Evolutionary conservation across 2,113 vertebrate species (phyloP).

Genomic region (Alouatta palliata): DNA sequence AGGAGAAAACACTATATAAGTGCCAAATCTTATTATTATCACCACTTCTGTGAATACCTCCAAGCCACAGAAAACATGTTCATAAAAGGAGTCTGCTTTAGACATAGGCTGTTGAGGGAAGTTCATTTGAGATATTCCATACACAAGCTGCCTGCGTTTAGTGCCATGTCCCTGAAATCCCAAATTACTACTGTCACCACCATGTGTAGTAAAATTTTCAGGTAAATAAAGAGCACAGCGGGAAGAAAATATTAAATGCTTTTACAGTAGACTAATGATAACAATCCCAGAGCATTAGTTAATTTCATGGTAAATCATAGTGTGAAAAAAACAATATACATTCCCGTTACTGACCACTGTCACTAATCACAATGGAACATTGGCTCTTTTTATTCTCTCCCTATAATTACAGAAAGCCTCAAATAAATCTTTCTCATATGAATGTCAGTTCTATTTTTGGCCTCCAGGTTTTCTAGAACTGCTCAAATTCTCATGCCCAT

Average conservation of each 20-base stretch:
- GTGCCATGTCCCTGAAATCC: slow-evolving; percentile 60
- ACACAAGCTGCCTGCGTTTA: slow-evolving; percentile 43
- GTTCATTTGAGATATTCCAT: slow-evolving; percentile 55
- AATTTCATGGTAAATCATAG: not conserved
- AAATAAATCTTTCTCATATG: slow-evolving; percentile 30
- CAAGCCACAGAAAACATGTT: slow-evolving; percentile 17
- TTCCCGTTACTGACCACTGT: not conserved
- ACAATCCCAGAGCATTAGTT: slow-evolving; percentile 62
- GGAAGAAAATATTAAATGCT: slow-evolving; percentile 71
- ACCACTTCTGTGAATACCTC: slow-evolving; percentile 28
- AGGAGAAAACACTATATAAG: slow-evolving; percentile 48
- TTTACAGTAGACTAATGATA: slow-evolving; percentile 68
- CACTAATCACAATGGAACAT: not conserved
- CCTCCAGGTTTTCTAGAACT: not conserved
- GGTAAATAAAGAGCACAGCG: slow-evolving; percentile 71
- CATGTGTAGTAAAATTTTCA: slow-evolving; percentile 62
- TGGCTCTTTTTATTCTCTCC: not conserved
- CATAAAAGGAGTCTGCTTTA: slow-evolving; percentile 65
- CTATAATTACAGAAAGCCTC: not conserved
- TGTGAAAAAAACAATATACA: not conserved
- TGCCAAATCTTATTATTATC: slow-evolving; percentile 53
- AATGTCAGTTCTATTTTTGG: slow-evolving; percentile 13
- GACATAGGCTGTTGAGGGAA: slow-evolving; percentile 16
- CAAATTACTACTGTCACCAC: slow-evolving; percentile 74
- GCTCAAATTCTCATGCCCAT: not conserved